phyloP scores from a whole-genome alignment of 2,113 vertebrate genomes.

The Odobenus rosmarus region DNA sequence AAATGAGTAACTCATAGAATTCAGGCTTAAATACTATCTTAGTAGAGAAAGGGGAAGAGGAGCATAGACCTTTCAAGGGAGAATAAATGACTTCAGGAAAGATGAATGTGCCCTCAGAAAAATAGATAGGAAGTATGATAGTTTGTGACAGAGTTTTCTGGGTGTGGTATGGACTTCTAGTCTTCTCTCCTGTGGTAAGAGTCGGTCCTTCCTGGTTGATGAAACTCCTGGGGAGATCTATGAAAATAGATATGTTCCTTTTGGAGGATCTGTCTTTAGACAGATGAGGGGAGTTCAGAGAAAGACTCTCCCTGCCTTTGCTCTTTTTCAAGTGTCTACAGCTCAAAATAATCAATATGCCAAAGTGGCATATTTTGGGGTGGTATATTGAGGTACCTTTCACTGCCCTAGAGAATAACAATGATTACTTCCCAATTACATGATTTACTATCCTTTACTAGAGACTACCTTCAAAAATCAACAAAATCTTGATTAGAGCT shows the following conservation, averaged over 20 bases:
- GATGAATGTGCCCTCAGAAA: background rate
- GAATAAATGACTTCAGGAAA: background rate
- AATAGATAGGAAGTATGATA: background rate
- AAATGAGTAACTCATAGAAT: background rate
- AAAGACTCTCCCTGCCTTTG: background rate
- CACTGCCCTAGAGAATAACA: background rate
- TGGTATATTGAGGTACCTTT: background rate
- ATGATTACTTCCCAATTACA: background rate
- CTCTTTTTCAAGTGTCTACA: background rate
- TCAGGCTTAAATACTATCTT: background rate
- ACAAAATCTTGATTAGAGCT: background rate
- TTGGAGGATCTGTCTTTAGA: background rate
- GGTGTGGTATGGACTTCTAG: background rate
- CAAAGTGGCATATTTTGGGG: background rate
- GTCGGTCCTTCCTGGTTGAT: background rate
- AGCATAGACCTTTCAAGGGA: background rate
- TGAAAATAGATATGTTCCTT: background rate
- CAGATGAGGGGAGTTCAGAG: background rate
- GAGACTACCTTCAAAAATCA: background rate
- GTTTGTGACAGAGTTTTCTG: background rate
- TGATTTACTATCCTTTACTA: background rate
- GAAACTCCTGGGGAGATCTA: background rate
- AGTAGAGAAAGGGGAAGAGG: background rate
- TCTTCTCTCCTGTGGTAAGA: background rate
- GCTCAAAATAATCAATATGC: background rate